Conservation (phyloP, 1,140 invertebrate species). For the Bombus picipes region DNA sequence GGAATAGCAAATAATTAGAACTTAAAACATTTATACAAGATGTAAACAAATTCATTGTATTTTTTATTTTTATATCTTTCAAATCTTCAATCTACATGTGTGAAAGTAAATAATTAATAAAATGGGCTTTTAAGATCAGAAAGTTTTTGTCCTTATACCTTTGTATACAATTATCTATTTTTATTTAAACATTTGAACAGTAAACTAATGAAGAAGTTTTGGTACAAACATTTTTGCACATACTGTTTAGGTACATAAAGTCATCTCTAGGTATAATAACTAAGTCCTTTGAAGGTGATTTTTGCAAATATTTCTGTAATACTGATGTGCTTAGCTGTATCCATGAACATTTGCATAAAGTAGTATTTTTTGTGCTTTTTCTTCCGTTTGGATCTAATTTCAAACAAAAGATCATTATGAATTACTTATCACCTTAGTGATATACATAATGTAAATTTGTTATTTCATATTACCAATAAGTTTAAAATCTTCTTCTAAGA, state of each 20-base stretch:
- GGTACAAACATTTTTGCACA: background rate
- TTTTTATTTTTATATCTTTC: slow-evolving; percentile 24
- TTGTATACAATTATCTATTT: background rate
- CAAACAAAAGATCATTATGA: background rate
- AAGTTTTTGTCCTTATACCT: background rate
- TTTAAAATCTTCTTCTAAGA: slow-evolving; percentile 27
- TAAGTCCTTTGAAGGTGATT: slow-evolving; percentile 13
- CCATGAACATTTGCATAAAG: slow-evolving; percentile 18
- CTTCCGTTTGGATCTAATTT: background rate
- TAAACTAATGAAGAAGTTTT: background rate
- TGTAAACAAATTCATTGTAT: background rate
- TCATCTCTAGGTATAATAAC: slow-evolving; percentile 1
- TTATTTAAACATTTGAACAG: background rate
- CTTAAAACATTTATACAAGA: background rate
- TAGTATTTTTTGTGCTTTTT: background rate
- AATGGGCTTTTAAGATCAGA: background rate
- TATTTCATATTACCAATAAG: background rate
- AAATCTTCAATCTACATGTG: background rate
- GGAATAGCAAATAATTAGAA: background rate
- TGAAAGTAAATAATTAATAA: background rate
- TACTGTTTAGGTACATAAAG: background rate
- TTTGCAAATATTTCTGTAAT: slow-evolving; percentile 15
- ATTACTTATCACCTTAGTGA: background rate
- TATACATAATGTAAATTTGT: background rate
- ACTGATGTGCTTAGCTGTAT: background rate